A percentile compares a stretch with the other conserved stretches of the same genome.
These are phyloP conservation scores for Scaptomyza tumidula DNA, from an alignment of 2,888 invertebrate genomes.

Conservation along the genomic window DNA sequence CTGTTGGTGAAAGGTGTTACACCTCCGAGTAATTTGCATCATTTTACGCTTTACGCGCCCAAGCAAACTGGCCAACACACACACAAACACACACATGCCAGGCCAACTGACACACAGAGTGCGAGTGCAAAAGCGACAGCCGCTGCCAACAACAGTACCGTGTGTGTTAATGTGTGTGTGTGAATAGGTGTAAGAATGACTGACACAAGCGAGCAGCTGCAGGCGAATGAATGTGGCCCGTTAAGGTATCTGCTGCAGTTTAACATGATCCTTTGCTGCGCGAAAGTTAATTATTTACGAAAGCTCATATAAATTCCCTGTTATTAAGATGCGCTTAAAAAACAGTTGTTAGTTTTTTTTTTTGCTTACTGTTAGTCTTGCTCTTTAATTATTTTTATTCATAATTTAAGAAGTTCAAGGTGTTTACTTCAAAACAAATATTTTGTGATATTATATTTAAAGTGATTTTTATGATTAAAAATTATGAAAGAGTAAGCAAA, in stretches of 20 bases:
- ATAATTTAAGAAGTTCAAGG: too few species aligned
- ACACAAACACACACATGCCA: conserved; percentile 34
- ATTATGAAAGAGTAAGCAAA: too few species aligned
- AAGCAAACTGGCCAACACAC: conserved; percentile 29
- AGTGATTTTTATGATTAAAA: too few species aligned
- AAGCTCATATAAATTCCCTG: not conserved
- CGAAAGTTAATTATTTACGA: conserved; percentile 14
- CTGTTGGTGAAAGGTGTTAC: conserved; percentile 51
- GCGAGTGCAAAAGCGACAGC: conserved; percentile 42
- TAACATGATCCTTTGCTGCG: not conserved
- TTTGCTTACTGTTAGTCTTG: too few species aligned
- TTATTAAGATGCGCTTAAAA: not conserved
- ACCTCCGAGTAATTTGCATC: conserved; percentile 67
- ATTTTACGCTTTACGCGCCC: conserved; percentile 69
- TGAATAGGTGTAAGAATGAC: conserved; percentile 4
- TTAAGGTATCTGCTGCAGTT: not conserved
- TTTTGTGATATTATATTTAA: too few species aligned
- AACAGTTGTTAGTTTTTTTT: not conserved
- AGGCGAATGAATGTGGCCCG: conserved; percentile 22
- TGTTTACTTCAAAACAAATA: too few species aligned
- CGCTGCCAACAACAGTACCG: conserved; percentile 31
- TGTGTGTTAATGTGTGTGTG: not conserved
- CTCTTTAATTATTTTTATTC: too few species aligned
- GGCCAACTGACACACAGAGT: conserved; percentile 54
- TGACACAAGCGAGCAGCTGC: conserved; percentile 33